phyloP scores from a whole-genome alignment of 2,797 vertebrate genomes.

The Capromys pilorides region DNA sequence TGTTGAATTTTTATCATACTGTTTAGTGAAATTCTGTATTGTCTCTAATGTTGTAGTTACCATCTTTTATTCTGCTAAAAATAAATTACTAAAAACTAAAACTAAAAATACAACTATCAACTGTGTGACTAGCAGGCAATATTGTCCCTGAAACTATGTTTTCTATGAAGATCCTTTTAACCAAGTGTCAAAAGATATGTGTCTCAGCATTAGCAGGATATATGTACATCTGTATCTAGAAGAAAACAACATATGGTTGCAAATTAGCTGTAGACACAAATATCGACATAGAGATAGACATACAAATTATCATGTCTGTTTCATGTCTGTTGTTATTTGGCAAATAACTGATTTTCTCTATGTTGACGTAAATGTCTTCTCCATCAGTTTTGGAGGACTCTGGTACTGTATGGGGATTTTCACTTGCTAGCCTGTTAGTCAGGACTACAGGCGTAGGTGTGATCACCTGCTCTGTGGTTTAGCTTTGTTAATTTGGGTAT shows the following conservation, averaged over 20 bases:
- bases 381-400: neutral
- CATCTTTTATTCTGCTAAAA: too few relatives aligned
- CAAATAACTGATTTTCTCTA: neutral
- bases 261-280: neutral
- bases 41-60: too few relatives aligned
- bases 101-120: too few relatives aligned
- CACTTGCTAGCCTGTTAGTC: neutral
- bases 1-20: too few relatives aligned
- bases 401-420: rapidly evolving
- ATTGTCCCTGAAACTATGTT: neutral
- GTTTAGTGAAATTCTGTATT: too few relatives aligned
- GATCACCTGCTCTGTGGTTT: neutral
- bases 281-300: neutral
- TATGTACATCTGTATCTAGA: neutral
- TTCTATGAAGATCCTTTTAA: neutral
- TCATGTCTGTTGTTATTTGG: neutral
- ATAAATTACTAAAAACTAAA: too few relatives aligned
- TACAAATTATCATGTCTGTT: neutral
- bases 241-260: neutral
- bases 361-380: neutral
- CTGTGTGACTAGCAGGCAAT: neutral
- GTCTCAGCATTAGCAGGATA: neutral
- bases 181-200: neutral
- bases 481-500: neutral
- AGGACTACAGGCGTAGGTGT: neutral